These are phyloP conservation scores for Pseudopipra pipra DNA, from an alignment of 2,113 vertebrate species.

Conservation along the genomic window DNA sequence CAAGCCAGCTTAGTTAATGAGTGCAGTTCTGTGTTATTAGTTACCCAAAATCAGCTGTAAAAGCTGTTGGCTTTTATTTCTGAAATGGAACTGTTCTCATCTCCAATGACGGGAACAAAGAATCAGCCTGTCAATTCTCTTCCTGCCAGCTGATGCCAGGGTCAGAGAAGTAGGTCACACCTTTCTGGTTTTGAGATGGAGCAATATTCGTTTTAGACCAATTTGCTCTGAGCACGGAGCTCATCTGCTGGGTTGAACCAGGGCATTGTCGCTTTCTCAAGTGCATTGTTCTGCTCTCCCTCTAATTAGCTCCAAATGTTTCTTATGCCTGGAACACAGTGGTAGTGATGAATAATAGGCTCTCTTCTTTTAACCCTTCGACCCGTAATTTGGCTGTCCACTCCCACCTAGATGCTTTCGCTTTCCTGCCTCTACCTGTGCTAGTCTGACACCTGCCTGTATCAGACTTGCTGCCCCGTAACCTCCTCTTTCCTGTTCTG, in stretches of 20 bases:
- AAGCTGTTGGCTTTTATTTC: conserved; percentile 41
- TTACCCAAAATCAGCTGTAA: conserved; percentile 13
- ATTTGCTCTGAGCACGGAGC: conserved; percentile 61
- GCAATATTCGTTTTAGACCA: conserved; percentile 63
- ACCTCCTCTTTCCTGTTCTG: neutral
- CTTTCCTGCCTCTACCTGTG: neutral
- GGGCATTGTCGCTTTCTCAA: conserved; percentile 65
- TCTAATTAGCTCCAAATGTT: conserved; percentile 69
- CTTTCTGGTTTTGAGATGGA: conserved; percentile 59
- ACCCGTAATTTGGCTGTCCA: conserved; percentile 33
- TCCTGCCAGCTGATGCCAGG: conserved; percentile 61
- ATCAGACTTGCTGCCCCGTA: neutral
- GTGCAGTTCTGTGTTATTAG: neutral
- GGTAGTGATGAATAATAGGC: conserved; percentile 55
- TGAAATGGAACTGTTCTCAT: neutral
- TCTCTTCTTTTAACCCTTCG: conserved; percentile 55
- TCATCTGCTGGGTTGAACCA: conserved; percentile 62
- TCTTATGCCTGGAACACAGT: conserved; percentile 53
- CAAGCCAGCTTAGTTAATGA: conserved; percentile 3
- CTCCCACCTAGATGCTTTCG: conserved; percentile 45
- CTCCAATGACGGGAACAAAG: neutral
- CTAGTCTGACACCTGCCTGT: neutral
- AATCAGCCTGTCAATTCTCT: conserved; percentile 42
- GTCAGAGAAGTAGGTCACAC: conserved; percentile 60
- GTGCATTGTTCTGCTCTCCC: conserved; percentile 62